These are phyloP conservation scores for Urocolius indicus DNA, from an alignment of 2,113 vertebrate genomes.

Conservation along the genomic window DNA sequence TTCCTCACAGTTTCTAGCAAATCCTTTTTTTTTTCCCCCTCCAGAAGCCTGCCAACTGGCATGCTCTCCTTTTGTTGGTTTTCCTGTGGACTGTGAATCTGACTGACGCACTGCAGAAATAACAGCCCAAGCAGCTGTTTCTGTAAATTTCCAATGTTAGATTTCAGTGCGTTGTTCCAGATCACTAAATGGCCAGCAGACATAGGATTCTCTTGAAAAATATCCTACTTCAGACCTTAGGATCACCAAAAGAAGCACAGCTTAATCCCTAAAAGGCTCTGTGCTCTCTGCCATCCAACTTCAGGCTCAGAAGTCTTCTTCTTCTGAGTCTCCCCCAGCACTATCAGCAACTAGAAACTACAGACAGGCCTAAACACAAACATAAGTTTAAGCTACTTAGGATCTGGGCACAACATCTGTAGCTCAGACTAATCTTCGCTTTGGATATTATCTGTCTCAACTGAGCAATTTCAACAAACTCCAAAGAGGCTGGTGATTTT, in stretches of 20 bases:
- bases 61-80: not conserved
- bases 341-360: not conserved
- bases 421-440: not conserved
- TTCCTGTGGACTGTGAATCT: not conserved
- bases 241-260: not conserved
- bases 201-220: not conserved
- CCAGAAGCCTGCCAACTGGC: not conserved
- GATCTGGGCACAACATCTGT: not conserved
- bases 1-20: not conserved
- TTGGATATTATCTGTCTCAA: not conserved
- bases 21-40: not conserved
- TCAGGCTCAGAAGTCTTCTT: not conserved
- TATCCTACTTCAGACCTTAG: not conserved
- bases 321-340: not conserved
- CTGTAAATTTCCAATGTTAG: not conserved
- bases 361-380: not conserved
- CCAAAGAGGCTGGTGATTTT: not conserved
- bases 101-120: not conserved
- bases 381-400: not conserved
- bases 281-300: not conserved
- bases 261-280: not conserved
- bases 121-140: not conserved
- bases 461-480: not conserved
- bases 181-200: not conserved
- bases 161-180: not conserved